Percentiles rank a stretch among this genome's conserved stretches.
These are phyloP conservation scores for Anniella stebbinsi DNA, from an alignment of 2,797 vertebrate species.

Conservation along the genomic window DNA sequence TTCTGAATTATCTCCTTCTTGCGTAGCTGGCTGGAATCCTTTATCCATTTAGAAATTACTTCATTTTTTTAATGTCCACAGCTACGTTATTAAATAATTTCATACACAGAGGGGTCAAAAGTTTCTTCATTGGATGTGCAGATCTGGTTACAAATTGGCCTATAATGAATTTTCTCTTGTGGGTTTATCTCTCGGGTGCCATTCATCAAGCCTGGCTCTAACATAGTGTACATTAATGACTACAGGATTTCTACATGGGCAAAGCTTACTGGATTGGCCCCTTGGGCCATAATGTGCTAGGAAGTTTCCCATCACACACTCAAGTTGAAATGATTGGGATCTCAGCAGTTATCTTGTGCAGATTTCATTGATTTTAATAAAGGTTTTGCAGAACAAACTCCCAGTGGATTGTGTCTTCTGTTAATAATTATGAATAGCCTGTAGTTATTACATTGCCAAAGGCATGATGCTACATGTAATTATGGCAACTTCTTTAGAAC, in stretches of 20 bases:
- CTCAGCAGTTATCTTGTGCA: background rate
- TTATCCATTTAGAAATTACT: constrained; percentile 41
- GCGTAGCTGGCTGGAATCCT: background rate
- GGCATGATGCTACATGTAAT: background rate
- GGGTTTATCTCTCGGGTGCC: background rate
- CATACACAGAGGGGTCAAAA: background rate
- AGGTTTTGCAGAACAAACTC: background rate
- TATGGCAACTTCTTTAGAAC: background rate
- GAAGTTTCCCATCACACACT: too few relatives aligned
- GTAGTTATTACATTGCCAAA: background rate
- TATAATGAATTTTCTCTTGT: background rate
- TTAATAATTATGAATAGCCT: background rate
- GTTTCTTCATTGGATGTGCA: background rate
- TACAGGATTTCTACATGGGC: background rate
- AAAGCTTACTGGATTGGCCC: background rate
- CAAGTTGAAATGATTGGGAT: background rate
- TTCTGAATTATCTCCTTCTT: constrained; percentile 14
- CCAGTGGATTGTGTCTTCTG: background rate
- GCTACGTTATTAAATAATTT: constrained; percentile 23
- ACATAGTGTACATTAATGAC: background rate
- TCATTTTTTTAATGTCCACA: constrained; percentile 14
- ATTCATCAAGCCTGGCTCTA: background rate
- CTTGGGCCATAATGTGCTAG: background rate
- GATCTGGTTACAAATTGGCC: background rate
- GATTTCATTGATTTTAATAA: background rate